Evolutionary conservation across 2,113 vertebrate species (phyloP).

Genomic region (Charina bottae): DNA sequence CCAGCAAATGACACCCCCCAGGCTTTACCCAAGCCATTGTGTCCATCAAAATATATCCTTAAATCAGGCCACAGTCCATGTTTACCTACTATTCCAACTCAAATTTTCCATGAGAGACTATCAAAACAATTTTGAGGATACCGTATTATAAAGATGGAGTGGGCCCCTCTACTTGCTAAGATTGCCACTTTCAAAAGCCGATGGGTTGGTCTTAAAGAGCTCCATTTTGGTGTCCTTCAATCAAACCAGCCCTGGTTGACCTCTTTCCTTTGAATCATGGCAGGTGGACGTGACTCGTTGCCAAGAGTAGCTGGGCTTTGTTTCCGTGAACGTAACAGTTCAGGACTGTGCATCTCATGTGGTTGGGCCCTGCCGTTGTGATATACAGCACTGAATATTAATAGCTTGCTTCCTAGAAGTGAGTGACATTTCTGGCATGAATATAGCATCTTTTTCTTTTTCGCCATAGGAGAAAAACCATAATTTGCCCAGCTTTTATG

Average conservation of each 20-base stretch:
- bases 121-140: not conserved
- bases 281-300: not conserved
- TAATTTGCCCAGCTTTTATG: not conserved
- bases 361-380: not conserved
- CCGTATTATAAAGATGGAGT: not conserved
- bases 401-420: not conserved
- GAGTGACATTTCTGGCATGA: not conserved
- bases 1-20: not conserved
- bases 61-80: not conserved
- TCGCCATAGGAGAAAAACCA: not conserved
- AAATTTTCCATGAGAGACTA: not conserved
- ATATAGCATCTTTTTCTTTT: not conserved
- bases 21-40: not conserved
- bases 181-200: not conserved
- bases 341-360: not conserved
- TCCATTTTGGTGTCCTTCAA: not conserved
- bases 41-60: not conserved
- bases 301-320: not conserved
- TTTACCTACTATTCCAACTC: not conserved
- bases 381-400: not conserved
- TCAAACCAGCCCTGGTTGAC: not conserved
- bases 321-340: not conserved
- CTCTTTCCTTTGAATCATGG: not conserved
- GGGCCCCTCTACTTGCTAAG: not conserved
- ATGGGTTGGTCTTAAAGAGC: not conserved